Evolutionary conservation across 2,113 vertebrate species (phyloP).

Genomic region (Steatornis caripensis): DNA sequence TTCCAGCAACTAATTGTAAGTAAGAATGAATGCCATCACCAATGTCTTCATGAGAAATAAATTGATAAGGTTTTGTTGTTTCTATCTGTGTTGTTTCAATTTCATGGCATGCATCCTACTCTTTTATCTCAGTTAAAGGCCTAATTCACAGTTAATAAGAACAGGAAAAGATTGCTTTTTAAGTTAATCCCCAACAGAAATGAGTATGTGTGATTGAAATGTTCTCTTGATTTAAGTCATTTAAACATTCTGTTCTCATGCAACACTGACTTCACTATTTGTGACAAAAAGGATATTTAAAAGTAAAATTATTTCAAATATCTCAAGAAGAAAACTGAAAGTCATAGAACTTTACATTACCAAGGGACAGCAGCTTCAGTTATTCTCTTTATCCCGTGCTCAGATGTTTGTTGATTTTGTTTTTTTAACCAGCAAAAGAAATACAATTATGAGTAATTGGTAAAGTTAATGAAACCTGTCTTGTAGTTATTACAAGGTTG

Average conservation of each 20-base stretch:
- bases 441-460: background rate
- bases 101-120: rapidly evolving
- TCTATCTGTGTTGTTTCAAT: background rate
- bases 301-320: background rate
- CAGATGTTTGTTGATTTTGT: background rate
- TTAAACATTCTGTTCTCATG: background rate
- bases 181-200: background rate
- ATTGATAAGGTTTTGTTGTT: background rate
- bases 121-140: background rate
- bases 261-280: background rate
- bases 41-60: background rate
- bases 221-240: background rate
- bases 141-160: background rate
- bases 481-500: background rate
- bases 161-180: background rate
- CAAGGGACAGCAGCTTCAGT: background rate
- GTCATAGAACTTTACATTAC: background rate
- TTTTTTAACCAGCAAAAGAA: background rate
- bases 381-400: background rate
- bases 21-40: background rate
- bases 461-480: background rate
- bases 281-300: background rate
- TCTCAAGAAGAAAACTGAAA: background rate
- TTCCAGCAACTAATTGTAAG: background rate
- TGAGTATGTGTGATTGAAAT: background rate